Conservation (phyloP, 2,113 vertebrate genomes). For the Microtus montanus region DNA sequence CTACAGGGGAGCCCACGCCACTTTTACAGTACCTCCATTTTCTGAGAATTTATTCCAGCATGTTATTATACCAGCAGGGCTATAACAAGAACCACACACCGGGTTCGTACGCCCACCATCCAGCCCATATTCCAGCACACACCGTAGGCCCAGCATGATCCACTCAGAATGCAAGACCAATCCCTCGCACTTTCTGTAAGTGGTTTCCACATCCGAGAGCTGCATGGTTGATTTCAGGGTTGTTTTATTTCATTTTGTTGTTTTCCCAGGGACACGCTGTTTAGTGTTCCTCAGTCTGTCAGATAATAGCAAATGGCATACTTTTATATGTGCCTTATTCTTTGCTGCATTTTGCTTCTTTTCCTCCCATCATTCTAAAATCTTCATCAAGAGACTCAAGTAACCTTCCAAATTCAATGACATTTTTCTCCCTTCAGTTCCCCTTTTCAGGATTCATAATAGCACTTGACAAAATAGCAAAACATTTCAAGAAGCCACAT, state of each 20-base stretch:
- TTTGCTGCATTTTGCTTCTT: neutral
- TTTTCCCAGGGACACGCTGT: neutral
- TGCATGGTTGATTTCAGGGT: slow-evolving; percentile 57
- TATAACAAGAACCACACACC: slow-evolving; percentile 62
- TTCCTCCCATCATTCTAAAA: neutral
- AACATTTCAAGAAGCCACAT: slow-evolving; percentile 76
- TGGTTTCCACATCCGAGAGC: slow-evolving; percentile 72
- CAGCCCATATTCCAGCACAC: slow-evolving; percentile 74
- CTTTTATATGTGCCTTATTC: neutral
- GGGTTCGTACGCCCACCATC: slow-evolving; percentile 72
- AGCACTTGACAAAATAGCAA: slow-evolving; percentile 50
- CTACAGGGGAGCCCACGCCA: slow-evolving; percentile 52
- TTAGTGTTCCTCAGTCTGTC: neutral
- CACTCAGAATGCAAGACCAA: slow-evolving; percentile 74
- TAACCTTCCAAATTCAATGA: slow-evolving; percentile 8
- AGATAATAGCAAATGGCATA: neutral
- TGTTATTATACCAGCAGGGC: slow-evolving; percentile 59
- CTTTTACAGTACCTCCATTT: slow-evolving; percentile 73
- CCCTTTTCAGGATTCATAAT: neutral
- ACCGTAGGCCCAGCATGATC: slow-evolving; percentile 65
- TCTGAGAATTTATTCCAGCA: slow-evolving; percentile 69
- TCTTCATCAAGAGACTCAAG: slow-evolving; percentile 13
- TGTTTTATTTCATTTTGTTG: slow-evolving; percentile 57
- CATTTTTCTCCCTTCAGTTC: neutral
- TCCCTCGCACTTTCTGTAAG: slow-evolving; percentile 69